phyloP scores from a whole-genome alignment of 1,140 invertebrate species.

The Telenomus remus region DNA sequence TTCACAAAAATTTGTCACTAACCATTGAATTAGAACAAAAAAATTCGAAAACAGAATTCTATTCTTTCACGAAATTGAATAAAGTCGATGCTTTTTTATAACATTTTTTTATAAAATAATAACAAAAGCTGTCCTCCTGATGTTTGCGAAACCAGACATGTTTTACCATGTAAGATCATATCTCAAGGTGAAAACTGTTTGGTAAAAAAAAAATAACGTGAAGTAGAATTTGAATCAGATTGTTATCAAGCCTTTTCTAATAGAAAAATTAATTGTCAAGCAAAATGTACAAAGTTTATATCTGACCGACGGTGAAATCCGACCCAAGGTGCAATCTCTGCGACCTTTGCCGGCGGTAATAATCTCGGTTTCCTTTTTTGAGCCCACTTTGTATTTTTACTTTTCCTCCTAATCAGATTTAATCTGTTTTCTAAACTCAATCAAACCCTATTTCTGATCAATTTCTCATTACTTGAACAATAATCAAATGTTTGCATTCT shows the following conservation, averaged over 20 bases:
- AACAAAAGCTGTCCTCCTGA: no score
- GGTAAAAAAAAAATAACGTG: background rate
- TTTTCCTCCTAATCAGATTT: background rate
- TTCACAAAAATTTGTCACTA: background rate
- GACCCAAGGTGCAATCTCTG: no score
- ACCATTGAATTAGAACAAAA: conserved; percentile 1
- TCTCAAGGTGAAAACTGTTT: conserved; percentile 10
- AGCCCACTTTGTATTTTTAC: background rate
- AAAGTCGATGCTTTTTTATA: no score
- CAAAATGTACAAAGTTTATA: conserved; percentile 8
- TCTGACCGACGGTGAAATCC: background rate
- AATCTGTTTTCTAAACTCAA: no score
- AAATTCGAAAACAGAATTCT: no score
- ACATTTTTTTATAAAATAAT: no score
- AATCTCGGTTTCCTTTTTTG: background rate
- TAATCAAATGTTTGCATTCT: no score
- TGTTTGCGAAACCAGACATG: background rate
- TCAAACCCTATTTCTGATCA: no score
- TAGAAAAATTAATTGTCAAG: conserved; percentile 36
- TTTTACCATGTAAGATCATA: background rate
- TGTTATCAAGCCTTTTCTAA: conserved; percentile 2
- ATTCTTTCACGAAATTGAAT: no score
- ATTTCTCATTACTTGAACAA: no score
- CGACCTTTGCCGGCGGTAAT: conserved; percentile 23
- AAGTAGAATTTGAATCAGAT: background rate